Conservation (phyloP, 2,888 invertebrate species). For the Cheilosia variabilis region DNA sequence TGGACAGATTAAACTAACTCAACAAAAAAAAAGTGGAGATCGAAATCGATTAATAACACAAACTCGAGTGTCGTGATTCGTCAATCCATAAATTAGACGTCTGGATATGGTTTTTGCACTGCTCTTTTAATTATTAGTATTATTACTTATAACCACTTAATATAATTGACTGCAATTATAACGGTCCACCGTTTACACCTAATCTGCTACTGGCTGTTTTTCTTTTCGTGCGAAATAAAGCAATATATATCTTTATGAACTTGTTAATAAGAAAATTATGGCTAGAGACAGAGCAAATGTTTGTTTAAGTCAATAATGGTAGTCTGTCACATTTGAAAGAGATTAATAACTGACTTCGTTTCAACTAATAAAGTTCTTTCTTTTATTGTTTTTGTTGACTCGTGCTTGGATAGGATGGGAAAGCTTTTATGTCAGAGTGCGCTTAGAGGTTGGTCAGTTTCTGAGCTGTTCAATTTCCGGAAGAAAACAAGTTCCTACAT, state of each 20-base stretch:
- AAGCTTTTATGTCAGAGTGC: neutral
- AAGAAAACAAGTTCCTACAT: too few species aligned
- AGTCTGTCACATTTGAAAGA: slow-evolving; percentile 1
- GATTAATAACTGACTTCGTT: slow-evolving; percentile 19
- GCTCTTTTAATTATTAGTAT: slow-evolving; percentile 18
- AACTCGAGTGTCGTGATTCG: slow-evolving; percentile 35
- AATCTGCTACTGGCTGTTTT: neutral
- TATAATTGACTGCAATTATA: slow-evolving; percentile 35
- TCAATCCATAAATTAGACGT: slow-evolving; percentile 23
- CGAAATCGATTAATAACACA: slow-evolving; percentile 30
- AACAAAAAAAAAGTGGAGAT: slow-evolving; percentile 9
- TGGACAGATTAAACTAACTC: slow-evolving; percentile 1
- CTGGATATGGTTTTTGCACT: slow-evolving; percentile 22
- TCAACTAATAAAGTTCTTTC: slow-evolving; percentile 7
- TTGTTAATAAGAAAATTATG: slow-evolving; percentile 5
- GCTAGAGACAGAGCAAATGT: slow-evolving; percentile 4
- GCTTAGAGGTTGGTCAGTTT: neutral
- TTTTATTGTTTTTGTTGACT: neutral
- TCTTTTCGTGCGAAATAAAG: slow-evolving; percentile 1
- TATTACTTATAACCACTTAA: slow-evolving; percentile 27
- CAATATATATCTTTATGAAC: neutral
- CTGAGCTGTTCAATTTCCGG: too few species aligned
- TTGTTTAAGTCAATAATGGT: slow-evolving; percentile 23
- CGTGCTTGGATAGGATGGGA: neutral
- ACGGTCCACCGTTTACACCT: slow-evolving; percentile 18